A percentile compares a stretch with the other conserved stretches of the same genome.
These are phyloP conservation scores for Myiopsitta monachus DNA, from an alignment of 2,113 vertebrate species.

Conservation along the genomic window DNA sequence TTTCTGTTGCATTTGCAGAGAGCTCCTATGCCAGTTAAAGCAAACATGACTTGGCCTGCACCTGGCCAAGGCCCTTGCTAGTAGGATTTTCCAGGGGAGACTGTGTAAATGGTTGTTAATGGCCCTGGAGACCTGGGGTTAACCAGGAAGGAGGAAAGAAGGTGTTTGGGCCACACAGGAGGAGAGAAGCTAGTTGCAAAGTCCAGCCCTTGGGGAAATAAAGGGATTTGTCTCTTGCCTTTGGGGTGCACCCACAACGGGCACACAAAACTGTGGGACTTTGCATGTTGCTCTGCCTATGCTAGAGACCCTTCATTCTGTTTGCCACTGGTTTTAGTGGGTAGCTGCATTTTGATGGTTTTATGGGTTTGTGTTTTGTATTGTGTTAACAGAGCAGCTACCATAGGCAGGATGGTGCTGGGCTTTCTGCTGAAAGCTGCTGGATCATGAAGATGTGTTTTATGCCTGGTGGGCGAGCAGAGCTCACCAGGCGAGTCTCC, in stretches of 20 bases:
- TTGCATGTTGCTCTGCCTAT: neutral
- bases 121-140: neutral
- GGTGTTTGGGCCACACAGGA: neutral
- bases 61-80: neutral
- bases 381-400: slow-evolving; percentile 30
- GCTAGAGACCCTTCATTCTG: neutral
- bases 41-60: neutral
- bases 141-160: neutral
- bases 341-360: neutral
- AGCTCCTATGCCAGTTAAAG: neutral
- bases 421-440: slow-evolving; percentile 36
- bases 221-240: neutral
- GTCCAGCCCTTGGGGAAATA: neutral
- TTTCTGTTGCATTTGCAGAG: neutral
- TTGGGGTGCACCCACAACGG: neutral
- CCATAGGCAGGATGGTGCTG: neutral
- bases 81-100: neutral
- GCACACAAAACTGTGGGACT: neutral
- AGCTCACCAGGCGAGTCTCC: neutral
- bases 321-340: neutral
- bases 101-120: neutral
- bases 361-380: slow-evolving; percentile 1
- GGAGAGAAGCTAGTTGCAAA: neutral
- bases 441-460: neutral
- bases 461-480: neutral